phyloP scores from a whole-genome alignment of 2,113 vertebrate genomes.

The Microtus oregoni region DNA sequence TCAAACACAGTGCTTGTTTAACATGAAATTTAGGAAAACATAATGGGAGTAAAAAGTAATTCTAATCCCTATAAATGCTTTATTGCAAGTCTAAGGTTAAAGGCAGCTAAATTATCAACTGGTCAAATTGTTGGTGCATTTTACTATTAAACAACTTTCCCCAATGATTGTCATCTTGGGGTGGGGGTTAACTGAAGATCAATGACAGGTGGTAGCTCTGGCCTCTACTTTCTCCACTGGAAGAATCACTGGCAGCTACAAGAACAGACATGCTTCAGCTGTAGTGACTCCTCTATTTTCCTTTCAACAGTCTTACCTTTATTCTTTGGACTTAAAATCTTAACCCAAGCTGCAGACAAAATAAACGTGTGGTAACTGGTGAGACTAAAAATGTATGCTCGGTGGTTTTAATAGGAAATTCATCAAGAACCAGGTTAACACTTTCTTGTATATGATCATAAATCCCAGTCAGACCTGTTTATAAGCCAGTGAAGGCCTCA shows the following conservation, averaged over 20 bases:
- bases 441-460: slow-evolving; percentile 6
- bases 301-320: slow-evolving; percentile 21
- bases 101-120: not conserved
- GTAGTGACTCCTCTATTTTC: slow-evolving; percentile 7
- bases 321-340: slow-evolving; percentile 37
- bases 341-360: slow-evolving; percentile 30
- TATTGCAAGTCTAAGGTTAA: slow-evolving; percentile 7
- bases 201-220: slow-evolving; percentile 9
- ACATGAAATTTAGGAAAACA: slow-evolving; percentile 34
- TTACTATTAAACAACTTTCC: not conserved
- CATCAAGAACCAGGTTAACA: not conserved
- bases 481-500: slow-evolving; percentile 2
- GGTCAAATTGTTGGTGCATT: not conserved
- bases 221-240: not conserved
- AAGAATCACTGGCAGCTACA: not conserved
- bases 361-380: not conserved
- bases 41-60: not conserved
- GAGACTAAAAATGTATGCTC: not conserved
- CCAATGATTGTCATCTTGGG: not conserved
- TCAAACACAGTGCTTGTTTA: slow-evolving; percentile 48
- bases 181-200: not conserved
- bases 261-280: not conserved
- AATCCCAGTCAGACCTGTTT: not conserved
- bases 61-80: not conserved
- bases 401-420: slow-evolving; percentile 31